These are phyloP conservation scores for Scolanthus callimorphus DNA, from an alignment of 92 coral and sea anemone genomes.

Conservation along the genomic window DNA sequence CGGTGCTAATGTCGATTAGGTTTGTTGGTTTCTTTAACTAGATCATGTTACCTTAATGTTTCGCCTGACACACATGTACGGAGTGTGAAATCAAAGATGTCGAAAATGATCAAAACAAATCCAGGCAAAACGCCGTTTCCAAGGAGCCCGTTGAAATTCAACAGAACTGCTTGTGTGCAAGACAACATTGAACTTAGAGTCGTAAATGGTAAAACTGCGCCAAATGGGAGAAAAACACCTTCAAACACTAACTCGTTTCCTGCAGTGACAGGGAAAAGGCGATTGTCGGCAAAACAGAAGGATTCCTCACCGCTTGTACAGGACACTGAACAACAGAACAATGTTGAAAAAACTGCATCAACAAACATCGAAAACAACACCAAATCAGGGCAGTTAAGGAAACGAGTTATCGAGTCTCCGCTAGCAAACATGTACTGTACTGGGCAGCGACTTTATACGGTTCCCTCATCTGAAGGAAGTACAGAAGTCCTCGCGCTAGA, in stretches of 20 bases:
- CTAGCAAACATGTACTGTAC: constrained; percentile 47
- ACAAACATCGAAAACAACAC: neutral
- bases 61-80: too few relatives aligned
- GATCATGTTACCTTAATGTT: too few relatives aligned
- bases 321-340: neutral
- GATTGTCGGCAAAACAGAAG: neutral
- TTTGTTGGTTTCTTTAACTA: too few relatives aligned
- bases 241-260: neutral
- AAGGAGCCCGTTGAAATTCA: neutral
- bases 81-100: too few relatives aligned
- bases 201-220: neutral
- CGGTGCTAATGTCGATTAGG: too few relatives aligned
- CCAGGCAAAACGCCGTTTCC: neutral
- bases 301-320: neutral
- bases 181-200: neutral
- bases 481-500: too few relatives aligned
- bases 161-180: neutral
- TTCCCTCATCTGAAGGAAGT: too few relatives aligned
- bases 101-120: neutral
- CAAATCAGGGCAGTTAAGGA: neutral
- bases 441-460: constrained; percentile 56
- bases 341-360: neutral
- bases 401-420: constrained; percentile 5
- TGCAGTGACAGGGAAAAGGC: neutral
- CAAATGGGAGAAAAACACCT: neutral